Percentiles rank a stretch among this genome's conserved stretches.
These are phyloP conservation scores for Drosophila demipolita DNA, from an alignment of 2,888 invertebrate genomes.

Conservation along the genomic window DNA sequence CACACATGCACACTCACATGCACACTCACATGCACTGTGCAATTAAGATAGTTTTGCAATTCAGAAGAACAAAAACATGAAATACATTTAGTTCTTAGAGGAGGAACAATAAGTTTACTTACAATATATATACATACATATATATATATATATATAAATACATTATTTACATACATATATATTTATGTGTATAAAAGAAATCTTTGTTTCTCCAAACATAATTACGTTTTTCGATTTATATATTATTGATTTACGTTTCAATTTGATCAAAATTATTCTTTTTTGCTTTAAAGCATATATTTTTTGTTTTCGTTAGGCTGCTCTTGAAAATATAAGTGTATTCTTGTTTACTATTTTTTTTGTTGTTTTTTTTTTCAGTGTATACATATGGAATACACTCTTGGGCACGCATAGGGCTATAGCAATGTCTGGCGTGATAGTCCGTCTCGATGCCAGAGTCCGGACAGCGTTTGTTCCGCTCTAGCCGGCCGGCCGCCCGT, in stretches of 20 bases:
- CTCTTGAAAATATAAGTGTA: too few species aligned
- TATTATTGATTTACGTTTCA: not conserved
- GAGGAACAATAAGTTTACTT: too few species aligned
- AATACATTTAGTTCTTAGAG: not conserved
- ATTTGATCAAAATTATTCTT: not conserved
- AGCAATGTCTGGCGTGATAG: conserved; percentile 62
- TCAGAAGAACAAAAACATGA: not conserved
- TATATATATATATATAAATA: too few species aligned
- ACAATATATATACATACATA: too few species aligned
- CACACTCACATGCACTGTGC: conserved; percentile 1
- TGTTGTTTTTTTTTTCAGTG: not conserved
- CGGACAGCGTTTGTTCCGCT: conserved; percentile 16
- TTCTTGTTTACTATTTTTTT: not conserved
- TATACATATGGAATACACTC: conserved; percentile 8
- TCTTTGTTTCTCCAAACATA: too few species aligned
- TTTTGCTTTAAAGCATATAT: not conserved
- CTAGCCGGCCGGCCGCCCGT: conserved; percentile 4
- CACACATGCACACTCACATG: not conserved
- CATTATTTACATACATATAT: too few species aligned
- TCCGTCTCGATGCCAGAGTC: conserved; percentile 32
- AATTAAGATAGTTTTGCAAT: not conserved
- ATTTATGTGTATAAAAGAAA: too few species aligned
- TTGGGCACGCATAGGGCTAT: conserved; percentile 56
- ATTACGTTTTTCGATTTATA: not conserved
- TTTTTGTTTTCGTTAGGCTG: not conserved